Conservation (phyloP, 2,888 invertebrate species). For the Myopa testacea region DNA sequence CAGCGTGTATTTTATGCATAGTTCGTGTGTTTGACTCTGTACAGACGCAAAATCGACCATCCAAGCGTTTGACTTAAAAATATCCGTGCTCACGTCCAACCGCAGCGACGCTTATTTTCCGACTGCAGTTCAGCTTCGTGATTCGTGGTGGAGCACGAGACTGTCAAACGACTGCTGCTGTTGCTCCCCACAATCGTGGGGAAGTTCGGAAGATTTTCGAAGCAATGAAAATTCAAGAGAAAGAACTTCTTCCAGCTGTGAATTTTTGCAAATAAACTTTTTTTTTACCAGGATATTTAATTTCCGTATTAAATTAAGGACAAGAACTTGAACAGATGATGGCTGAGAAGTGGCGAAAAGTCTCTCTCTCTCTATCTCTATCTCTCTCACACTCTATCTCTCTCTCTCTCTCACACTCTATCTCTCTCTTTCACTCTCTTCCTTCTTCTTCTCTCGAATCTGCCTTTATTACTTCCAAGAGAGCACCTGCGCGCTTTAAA, state of each 20-base stretch:
- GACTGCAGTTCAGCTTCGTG: conserved; percentile 46
- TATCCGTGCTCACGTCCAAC: conserved; percentile 45
- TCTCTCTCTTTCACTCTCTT: too few species aligned
- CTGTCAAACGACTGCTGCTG: too few species aligned
- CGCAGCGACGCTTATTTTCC: conserved; percentile 58
- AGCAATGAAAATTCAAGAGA: conserved; percentile 15
- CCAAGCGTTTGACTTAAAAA: neutral
- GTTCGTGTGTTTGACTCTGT: neutral
- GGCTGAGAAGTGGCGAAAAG: too few species aligned
- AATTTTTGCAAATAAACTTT: conserved; percentile 35
- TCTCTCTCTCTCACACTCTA: neutral
- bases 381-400: conserved; percentile 1
- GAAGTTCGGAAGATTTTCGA: neutral
- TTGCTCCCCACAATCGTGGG: too few species aligned
- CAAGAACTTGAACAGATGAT: conserved; percentile 21
- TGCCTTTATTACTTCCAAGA: neutral
- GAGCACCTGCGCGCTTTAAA: conserved; percentile 18
- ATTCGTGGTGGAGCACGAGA: neutral
- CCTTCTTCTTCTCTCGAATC: too few species aligned
- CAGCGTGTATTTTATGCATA: too few species aligned
- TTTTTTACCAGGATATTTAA: conserved; percentile 39
- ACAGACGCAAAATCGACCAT: neutral
- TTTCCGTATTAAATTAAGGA: conserved; percentile 29
- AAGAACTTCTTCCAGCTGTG: neutral
- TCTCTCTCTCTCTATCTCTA: too few species aligned